These are phyloP conservation scores for Albula goreensis DNA, from an alignment of 2,113 vertebrate species.

Conservation along the genomic window DNA sequence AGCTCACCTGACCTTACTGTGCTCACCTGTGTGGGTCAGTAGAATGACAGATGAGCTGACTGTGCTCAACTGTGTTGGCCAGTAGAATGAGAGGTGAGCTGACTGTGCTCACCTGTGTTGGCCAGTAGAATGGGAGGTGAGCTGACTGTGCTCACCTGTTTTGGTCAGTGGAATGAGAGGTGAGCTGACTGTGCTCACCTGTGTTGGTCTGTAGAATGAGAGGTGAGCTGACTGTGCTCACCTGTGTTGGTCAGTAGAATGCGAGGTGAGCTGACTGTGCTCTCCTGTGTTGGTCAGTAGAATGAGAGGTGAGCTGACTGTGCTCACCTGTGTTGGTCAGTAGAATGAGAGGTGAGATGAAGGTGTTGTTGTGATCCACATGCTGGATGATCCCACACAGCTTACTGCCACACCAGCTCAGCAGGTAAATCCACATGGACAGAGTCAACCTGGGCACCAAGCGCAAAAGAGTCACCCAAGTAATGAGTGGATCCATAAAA, in stretches of 20 bases:
- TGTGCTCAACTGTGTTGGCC: too few species aligned
- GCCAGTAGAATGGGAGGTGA: too few species aligned
- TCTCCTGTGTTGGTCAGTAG: conserved; percentile 48
- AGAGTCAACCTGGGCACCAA: conserved; percentile 75
- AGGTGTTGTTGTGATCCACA: conserved; percentile 70
- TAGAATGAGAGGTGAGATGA: conserved; percentile 77
- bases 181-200: too few species aligned
- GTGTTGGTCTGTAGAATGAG: too few species aligned
- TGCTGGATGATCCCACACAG: conserved; percentile 86
- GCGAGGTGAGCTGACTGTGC: not conserved
- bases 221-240: not conserved
- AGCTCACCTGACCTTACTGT: too few species aligned
- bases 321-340: conserved; percentile 82
- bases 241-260: not conserved
- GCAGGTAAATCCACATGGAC: conserved; percentile 88
- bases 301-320: conserved; percentile 72
- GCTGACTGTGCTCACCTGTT: too few species aligned
- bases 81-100: too few species aligned
- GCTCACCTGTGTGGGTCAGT: too few species aligned
- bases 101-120: too few species aligned
- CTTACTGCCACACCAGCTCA: conserved; percentile 71
- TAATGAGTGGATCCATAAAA: not conserved
- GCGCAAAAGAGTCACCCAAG: not conserved
- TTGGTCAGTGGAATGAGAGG: too few species aligned
- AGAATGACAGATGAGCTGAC: too few species aligned